These are phyloP conservation scores for Xenopus tropicalis DNA, from an alignment of 2,113 vertebrate genomes.

Conservation along the genomic window UCB_Xtro_10.0 CM004449.2:91226001-91226500, in stretches of 20 bases:
- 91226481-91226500: too few relatives aligned
- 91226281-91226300: slow-evolving; percentile 29
- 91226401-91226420: neutral
- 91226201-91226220: neutral
- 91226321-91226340: slow-evolving; percentile 18
- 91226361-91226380: neutral
- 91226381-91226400: neutral
- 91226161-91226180: too few relatives aligned
- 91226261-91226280: slow-evolving; percentile 12
- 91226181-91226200: neutral
- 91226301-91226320: slow-evolving; percentile 19
- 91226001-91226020: too few relatives aligned
- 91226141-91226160: too few relatives aligned
- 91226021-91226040: too few relatives aligned
- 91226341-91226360: neutral
- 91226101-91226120: too few relatives aligned
- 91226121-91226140: too few relatives aligned
- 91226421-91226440: neutral
- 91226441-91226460: too few relatives aligned
- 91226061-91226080: too few relatives aligned
- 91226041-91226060: too few relatives aligned
- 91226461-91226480: too few relatives aligned
- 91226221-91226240: neutral
- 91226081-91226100: too few relatives aligned
- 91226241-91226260: neutral